phyloP scores from a whole-genome alignment of 1,140 invertebrate genomes.

The Pachyrhynchus sulphureomaculatus region DNA sequence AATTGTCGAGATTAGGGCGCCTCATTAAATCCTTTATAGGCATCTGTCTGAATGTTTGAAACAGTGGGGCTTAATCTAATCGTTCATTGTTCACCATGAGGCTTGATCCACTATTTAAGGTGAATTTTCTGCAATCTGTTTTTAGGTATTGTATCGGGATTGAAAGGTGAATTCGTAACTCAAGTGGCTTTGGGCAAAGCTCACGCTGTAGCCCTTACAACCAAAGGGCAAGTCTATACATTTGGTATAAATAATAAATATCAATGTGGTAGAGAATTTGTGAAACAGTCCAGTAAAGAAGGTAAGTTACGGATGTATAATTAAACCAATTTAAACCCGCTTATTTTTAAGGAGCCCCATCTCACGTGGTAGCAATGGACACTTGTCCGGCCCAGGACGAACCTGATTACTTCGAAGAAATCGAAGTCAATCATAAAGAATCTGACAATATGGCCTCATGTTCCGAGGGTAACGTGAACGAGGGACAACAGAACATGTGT shows the following conservation, averaged over 20 bases:
- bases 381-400: conserved; percentile 63
- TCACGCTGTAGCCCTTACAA: conserved; percentile 85
- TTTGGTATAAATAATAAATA: conserved; percentile 98
- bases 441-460: conserved; percentile 48
- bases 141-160: conserved; percentile 65
- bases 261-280: conserved; percentile 91
- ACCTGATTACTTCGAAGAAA: conserved; percentile 44
- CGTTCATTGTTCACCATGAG: too few species aligned
- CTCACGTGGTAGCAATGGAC: conserved; percentile 64
- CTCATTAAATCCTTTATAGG: too few species aligned
- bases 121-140: too few species aligned
- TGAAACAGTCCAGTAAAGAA: conserved; percentile 62
- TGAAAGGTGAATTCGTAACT: conserved; percentile 80
- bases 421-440: conserved; percentile 41
- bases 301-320: conserved; percentile 8
- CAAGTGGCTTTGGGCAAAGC: conserved; percentile 93
- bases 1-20: too few species aligned
- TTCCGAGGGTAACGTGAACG: conserved; percentile 56
- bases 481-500: conserved; percentile 59
- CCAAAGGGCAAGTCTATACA: conserved; percentile 88
- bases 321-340: neutral
- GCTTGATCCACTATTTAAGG: too few species aligned
- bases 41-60: too few species aligned
- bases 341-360: conserved; percentile 30
- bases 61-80: too few species aligned